A percentile compares a stretch with the other conserved stretches of the same genome.
These are phyloP conservation scores for Eolophus roseicapilla DNA, from an alignment of 2,113 vertebrate species.

Conservation along the genomic window DNA sequence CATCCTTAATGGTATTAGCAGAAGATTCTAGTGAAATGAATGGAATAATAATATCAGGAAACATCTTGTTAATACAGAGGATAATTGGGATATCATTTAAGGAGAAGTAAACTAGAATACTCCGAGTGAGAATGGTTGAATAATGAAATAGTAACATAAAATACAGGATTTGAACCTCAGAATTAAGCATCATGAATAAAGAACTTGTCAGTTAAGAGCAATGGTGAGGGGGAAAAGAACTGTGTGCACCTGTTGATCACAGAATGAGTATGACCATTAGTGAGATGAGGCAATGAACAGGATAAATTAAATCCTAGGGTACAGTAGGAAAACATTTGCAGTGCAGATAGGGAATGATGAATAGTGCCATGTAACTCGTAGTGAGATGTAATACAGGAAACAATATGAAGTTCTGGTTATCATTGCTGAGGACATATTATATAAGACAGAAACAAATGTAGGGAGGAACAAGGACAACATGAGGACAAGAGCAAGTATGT, in stretches of 20 bases:
- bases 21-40: neutral
- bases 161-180: neutral
- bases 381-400: neutral
- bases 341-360: neutral
- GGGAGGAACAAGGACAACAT: neutral
- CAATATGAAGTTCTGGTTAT: neutral
- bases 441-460: neutral
- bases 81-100: neutral
- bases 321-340: neutral
- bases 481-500: neutral
- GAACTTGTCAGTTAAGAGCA: neutral
- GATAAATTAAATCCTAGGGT: neutral
- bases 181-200: neutral
- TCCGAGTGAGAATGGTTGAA: neutral
- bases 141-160: neutral
- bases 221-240: neutral
- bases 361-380: neutral
- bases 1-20: neutral
- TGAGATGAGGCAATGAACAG: neutral
- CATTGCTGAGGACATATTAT: neutral
- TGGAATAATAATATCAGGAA: neutral
- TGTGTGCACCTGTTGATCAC: neutral
- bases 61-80: neutral
- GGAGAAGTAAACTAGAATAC: neutral
- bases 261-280: neutral